Evolutionary conservation across 2,113 vertebrate genomes (phyloP), one percentile per base, ranked within the genome.

Genomic region (Hoplias malabaricus): DNA sequence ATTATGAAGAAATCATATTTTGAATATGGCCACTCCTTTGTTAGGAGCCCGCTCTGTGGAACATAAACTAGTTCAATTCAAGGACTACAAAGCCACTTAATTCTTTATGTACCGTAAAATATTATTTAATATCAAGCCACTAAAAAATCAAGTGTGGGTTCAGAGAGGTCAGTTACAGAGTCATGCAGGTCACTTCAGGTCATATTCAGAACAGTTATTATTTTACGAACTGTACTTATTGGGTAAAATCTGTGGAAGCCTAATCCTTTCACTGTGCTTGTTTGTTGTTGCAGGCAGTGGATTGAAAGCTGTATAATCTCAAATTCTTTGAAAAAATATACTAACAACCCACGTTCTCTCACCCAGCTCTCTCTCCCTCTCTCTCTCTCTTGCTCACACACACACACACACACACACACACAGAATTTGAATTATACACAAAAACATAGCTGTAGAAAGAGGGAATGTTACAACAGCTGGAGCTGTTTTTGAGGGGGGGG

Each of bases 391-490:
- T n/a, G 54, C 29, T 21, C 19, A 14, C 19, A 40, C 71, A n/a
- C 75, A 16, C 33, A 59, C 57, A 72, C 23, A 72, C 31, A 50
- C 43, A 65, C 25, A 59, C 31, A 62, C 27, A 54, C 53, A 46
- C n/a, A 74, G 43, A 63, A 23, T 13, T 43, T 13, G 14, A 31
- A 46, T 42, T 54, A 75, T 21, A 23, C 43, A 43, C 23, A 25
- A 27, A 50, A 38, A 21, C 27, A 69, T 29, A 3, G 19, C 36
- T 16, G 53, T 19, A 69, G 19, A 57, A 62, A 82, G 31, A 21
- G 14, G 31, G 42, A 75, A 43, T 43, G 54, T 75, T 73, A 40
- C 69, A 54, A 82, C 83, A 84, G 68, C 46, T 63, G 36, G 66
- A 76, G 59, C 53, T 62, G 63, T 78, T 81, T 54, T 78, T 36